Base-by-base conservation (phyloP, 2,113 vertebrate species). In the Pithys albifrons region DNA sequence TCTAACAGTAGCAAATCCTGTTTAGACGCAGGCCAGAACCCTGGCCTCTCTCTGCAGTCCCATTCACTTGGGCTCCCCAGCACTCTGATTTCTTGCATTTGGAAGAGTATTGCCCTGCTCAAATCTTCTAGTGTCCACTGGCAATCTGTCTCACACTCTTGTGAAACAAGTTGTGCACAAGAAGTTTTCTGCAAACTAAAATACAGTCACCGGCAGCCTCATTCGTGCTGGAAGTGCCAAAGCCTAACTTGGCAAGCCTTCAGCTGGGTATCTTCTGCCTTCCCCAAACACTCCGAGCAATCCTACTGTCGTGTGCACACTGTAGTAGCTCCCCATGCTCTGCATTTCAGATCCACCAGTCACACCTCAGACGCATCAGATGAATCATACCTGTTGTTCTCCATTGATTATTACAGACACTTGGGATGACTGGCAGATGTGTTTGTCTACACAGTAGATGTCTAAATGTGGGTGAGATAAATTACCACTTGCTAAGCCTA, bases 261-360 rank as follows among this genome's bases (percentile, higher is more conserved):
- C 31, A 41, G 19, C 6, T 81, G 54, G 19, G 4, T 64, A 10
- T 51, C 28, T 69, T 65, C 66, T 87, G 74, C 58, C 62, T 96
- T 91, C 71, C 46, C 39, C 45, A 66, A 28, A 78, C 29, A 14
- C 31, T 85, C 39, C 6, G 6, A 85, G 73, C 37, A 76, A 41
- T 73, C 51, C 41, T 46, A 4, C 62, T 77, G 0, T 45, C 6
- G 0, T 10, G 10, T 70, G n/a, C 3, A 5, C 0, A 2, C 33
- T 37, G 33, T 33, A 78, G 61, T 52, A 69, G 61, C 80, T 64
- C 35, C 62, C 29, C 33, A 16, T 72, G 7, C 41, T 79, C 77
- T 82, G 13, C 64, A 6, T 70, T 49, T 86, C 41, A 39, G 23
- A n/a, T 66, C 35, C 28, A 71, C 35, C 54, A 80, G 54, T 58